Evolutionary conservation across 2,797 vertebrate genomes (phyloP), one percentile per base, ranked within the genome.

Genomic region (Tadarida brasiliensis): DNA sequence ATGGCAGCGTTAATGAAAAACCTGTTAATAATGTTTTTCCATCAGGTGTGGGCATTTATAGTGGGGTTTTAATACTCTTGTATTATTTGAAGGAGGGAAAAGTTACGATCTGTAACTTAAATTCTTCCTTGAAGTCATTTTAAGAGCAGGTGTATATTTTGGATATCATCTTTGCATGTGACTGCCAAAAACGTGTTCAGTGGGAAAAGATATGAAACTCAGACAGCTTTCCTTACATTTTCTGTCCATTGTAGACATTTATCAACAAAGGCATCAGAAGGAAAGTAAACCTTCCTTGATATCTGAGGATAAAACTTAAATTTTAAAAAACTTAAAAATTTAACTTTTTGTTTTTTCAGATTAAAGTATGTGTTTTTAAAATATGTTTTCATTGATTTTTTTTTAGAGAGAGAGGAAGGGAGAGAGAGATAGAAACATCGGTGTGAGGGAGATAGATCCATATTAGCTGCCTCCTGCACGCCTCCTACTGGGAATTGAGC

Each of bases 261-360:
- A 89, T 61, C 63, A 82, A 86, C 63, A 95, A 77, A 88, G 77
- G 35, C 56, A n/a, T 90, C n/a, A 65, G 76, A 90, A 77, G 67
- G 61, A 92, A 80, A 56, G 67, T 80, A 85, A 87, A 57, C 70
- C 93, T 94, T 84, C 71, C 78, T 84, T 84, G 61, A 90, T 93
- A 89, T 61, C 74, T 63, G 57, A 92, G 59, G 51, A 68, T 94
- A 70, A 81, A 93, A 82, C 56, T 73, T 47, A 85, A 73, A 88
- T 70, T 56, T 76, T 84, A 39, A 44, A 90, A 33, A 30, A n/a
- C 7, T 33, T 59, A 49, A 91, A 61, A 44, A 35, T 44, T 95
- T 88, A 77, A 26, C 19, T 76, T 90, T 83, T n/a, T 91, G 9
- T 85, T 81, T 94, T 51, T 90, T 63, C 59, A 90, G 76, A 61